Evolutionary conservation across 2,888 invertebrate species (phyloP).

Genomic region (Hyposoter didymator): DNA sequence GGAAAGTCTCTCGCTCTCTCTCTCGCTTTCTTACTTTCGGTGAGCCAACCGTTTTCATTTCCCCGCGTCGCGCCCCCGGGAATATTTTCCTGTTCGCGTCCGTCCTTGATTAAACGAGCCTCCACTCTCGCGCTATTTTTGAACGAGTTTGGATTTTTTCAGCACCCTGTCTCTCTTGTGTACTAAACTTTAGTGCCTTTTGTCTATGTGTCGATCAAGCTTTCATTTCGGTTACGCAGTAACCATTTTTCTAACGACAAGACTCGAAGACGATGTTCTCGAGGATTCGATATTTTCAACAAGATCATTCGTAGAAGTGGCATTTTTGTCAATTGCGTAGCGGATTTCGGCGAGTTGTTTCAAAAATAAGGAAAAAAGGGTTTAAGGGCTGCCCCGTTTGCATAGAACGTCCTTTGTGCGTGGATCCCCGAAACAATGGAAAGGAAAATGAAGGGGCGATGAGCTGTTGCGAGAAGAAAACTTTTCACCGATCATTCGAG

Average conservation of each 20-base stretch:
- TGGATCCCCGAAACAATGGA: constrained; percentile 16
- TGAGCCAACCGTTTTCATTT: constrained; percentile 32
- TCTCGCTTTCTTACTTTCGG: constrained; percentile 22
- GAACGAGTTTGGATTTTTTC: constrained; percentile 63
- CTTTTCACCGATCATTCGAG: constrained; percentile 56
- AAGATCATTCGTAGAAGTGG: background rate
- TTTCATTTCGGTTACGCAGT: background rate
- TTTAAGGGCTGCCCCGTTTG: background rate
- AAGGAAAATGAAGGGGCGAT: constrained; percentile 26
- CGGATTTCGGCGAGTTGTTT: background rate
- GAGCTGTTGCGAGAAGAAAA: constrained; percentile 47
- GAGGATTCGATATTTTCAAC: background rate
- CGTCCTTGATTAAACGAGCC: constrained; percentile 77
- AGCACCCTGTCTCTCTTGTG: background rate
- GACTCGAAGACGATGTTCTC: background rate
- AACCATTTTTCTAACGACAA: background rate
- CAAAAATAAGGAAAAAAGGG: background rate
- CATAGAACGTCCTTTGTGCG: background rate
- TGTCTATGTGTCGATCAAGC: background rate
- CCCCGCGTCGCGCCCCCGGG: constrained; percentile 60
- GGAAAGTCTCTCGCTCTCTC: constrained; percentile 57
- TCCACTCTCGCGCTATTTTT: constrained; percentile 67
- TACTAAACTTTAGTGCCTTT: background rate
- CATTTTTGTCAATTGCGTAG: background rate
- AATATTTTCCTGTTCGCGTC: constrained; percentile 71